These are phyloP conservation scores for Fregetta grallaria DNA, from an alignment of 2,113 vertebrate genomes.

Conservation along the genomic window DNA sequence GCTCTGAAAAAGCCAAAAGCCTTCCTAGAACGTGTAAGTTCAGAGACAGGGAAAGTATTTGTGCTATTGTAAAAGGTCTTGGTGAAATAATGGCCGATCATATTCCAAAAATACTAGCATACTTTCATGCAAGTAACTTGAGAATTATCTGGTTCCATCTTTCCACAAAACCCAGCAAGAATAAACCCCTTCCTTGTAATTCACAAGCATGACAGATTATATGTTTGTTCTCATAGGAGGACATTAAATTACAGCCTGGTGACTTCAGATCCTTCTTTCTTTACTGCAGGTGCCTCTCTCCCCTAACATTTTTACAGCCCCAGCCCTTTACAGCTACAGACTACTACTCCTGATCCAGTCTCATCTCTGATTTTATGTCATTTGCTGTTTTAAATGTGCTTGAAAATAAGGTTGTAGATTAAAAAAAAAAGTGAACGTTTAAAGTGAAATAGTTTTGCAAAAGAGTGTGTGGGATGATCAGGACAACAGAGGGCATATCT, in stretches of 20 bases:
- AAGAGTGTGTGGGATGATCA: rapidly evolving
- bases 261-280: not conserved
- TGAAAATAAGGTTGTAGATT: not conserved
- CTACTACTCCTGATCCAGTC: not conserved
- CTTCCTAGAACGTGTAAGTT: not conserved
- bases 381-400: not conserved
- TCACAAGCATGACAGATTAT: not conserved
- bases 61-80: not conserved
- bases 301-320: not conserved
- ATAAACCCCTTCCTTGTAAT: not conserved
- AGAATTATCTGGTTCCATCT: not conserved
- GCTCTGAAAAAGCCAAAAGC: conserved; percentile 6
- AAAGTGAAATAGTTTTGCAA: not conserved
- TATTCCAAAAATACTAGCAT: not conserved
- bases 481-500: not conserved
- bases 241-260: not conserved
- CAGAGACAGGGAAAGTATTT: not conserved
- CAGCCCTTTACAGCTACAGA: not conserved
- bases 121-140: not conserved
- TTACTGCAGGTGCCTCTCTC: not conserved
- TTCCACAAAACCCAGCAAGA: not conserved
- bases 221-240: not conserved
- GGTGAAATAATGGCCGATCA: not conserved
- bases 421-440: not conserved
- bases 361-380: not conserved